Evolutionary conservation across 2,888 invertebrate species (phyloP).

Genomic region (Hipparchia semele): DNA sequence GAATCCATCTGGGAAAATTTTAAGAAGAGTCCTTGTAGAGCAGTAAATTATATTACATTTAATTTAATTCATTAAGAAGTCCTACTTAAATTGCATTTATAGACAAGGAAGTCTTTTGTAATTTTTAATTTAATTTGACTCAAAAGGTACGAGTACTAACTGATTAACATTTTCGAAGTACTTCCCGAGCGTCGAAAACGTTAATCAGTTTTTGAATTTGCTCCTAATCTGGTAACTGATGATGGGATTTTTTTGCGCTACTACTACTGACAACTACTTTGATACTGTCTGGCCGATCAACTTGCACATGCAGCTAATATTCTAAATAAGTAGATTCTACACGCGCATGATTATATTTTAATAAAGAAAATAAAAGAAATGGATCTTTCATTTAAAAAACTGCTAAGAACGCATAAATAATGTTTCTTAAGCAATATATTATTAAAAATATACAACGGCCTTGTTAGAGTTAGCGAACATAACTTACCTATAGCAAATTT

Average conservation of each 20-base stretch:
- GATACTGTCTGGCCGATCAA: too few relatives aligned
- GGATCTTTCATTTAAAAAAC: too few relatives aligned
- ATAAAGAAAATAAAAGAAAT: too few relatives aligned
- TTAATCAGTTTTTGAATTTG: not conserved
- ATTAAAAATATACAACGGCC: not conserved
- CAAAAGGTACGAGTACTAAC: not conserved
- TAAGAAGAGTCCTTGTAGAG: conserved; percentile 83
- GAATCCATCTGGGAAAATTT: conserved; percentile 90
- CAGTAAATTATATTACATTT: conserved; percentile 36
- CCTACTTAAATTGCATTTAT: not conserved
- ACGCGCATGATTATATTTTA: too few relatives aligned
- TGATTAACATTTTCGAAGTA: too few relatives aligned
- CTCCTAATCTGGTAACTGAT: too few relatives aligned
- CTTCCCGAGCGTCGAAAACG: not conserved
- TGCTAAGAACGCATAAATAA: too few relatives aligned
- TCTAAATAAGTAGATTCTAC: too few relatives aligned
- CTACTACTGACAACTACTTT: too few relatives aligned
- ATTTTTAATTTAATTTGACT: not conserved
- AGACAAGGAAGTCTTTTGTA: not conserved
- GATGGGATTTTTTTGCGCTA: too few relatives aligned
- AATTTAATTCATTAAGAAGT: not conserved
- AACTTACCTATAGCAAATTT: not conserved
- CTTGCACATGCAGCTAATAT: too few relatives aligned
- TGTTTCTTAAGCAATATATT: too few relatives aligned
- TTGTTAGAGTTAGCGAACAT: not conserved